Base-by-base conservation (phyloP, 92 coral and sea anemone species). In the Pocillopora meandrina region DNA sequence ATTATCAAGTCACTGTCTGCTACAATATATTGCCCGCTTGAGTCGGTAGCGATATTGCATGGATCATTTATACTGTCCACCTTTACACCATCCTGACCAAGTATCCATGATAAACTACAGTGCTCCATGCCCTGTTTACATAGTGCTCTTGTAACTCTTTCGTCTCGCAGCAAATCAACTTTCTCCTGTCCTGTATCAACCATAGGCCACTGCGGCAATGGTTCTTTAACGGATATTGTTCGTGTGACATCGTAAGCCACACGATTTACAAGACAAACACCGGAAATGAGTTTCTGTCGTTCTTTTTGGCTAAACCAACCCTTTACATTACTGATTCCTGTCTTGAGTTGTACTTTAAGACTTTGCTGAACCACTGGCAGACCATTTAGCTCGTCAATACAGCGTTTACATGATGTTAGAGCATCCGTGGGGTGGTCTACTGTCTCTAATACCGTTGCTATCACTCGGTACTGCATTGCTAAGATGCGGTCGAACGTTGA, bases 371-470 rank as follows among this genome's bases (percentile, higher is more conserved):
- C 84, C 14, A 70, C 84, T 76, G 91, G 85, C 21, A 82, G 57
- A 19, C 76, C 60, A 59, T 90, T 80, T 20, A 90, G 84, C 61
- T 72, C 66, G 71, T 90, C 61, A 16, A 90, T 77, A 26, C 90
- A 87, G 36, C 72, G 17, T 78, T 71, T 82, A 17, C 93, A 90
- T 0, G 82, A 55, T 65, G 82, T 19, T 13, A 84, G 3, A 12
- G 86, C 86, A 15, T 61, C 74, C 12, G 15, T 0, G 2, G 86
- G 88, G 33, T 80, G 65, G 75, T 82, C 91, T 10, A 78, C 67
- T 56, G 79, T 58, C 36, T 89, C 92, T 4, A 91, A 85, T 36
- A 91, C 62, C 5, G 88, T 92, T 56, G 92, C 88, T 83, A 92
- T 79, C 52, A 92, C 65, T 61, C 92, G 88, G 52, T 80, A 65